Conservation (phyloP, 1,140 invertebrate genomes). For the Leucophenga varia region DNA sequence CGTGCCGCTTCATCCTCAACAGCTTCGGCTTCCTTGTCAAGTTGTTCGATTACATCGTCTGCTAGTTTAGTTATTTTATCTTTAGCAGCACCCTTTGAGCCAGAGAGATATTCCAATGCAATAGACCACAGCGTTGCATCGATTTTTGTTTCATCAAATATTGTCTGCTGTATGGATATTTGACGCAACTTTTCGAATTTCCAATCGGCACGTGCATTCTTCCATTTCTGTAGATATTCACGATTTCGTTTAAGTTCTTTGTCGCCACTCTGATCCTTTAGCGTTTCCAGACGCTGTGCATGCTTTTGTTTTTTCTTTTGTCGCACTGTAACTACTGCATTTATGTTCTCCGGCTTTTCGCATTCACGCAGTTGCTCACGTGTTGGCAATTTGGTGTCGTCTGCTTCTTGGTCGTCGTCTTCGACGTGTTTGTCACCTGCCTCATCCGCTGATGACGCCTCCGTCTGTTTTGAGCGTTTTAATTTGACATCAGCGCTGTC, state of each 20-base stretch:
- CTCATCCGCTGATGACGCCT: neutral
- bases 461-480: slow-evolving; percentile 26
- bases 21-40: slow-evolving; percentile 61
- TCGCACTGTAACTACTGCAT: slow-evolving; percentile 41
- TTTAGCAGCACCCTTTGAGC: slow-evolving; percentile 66
- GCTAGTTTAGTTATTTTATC: slow-evolving; percentile 64
- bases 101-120: slow-evolving; percentile 71
- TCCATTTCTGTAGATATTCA: slow-evolving; percentile 69
- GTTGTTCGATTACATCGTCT: slow-evolving; percentile 64
- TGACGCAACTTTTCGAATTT: slow-evolving; percentile 76
- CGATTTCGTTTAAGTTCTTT: slow-evolving; percentile 56
- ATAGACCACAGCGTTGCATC: slow-evolving; percentile 63
- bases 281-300: slow-evolving; percentile 32
- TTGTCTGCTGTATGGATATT: slow-evolving; percentile 71
- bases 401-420: slow-evolving; percentile 15
- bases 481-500: slow-evolving; percentile 5
- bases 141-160: slow-evolving; percentile 63
- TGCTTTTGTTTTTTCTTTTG: slow-evolving; percentile 52
- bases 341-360: slow-evolving; percentile 41
- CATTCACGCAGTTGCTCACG: slow-evolving; percentile 34
- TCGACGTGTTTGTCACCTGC: slow-evolving; percentile 4
- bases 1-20: slow-evolving; percentile 37
- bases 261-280: slow-evolving; percentile 31
- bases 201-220: slow-evolving; percentile 68
- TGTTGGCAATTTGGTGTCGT: slow-evolving; percentile 27